Evolutionary conservation across 1,140 invertebrate genomes (phyloP).

Genomic region (Dreissena rostriformis): DNA sequence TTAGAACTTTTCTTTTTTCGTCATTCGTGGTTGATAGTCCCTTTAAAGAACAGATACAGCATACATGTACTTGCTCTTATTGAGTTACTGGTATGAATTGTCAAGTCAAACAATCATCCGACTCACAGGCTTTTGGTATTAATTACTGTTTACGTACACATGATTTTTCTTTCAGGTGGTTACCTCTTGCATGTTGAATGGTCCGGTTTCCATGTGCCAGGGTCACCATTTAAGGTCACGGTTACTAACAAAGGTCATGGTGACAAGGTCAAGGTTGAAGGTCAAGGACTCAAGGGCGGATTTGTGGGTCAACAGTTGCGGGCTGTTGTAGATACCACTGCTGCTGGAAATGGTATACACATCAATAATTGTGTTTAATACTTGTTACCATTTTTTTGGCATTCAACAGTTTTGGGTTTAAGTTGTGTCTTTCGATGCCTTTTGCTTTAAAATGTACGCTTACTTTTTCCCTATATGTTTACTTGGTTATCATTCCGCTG

Average conservation of each 20-base stretch:
- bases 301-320: slow-evolving; percentile 96
- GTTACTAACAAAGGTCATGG: slow-evolving; percentile 89
- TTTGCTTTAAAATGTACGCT: too few species aligned
- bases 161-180: slow-evolving; percentile 75
- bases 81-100: neutral
- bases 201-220: slow-evolving; percentile 93
- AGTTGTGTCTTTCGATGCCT: too few species aligned
- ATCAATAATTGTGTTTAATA: too few species aligned
- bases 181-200: slow-evolving; percentile 94
- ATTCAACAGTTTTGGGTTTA: too few species aligned
- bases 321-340: slow-evolving; percentile 96
- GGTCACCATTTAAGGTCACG: slow-evolving; percentile 95
- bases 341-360: slow-evolving; percentile 89
- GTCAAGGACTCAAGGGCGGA: slow-evolving; percentile 94
- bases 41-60: neutral
- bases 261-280: slow-evolving; percentile 92
- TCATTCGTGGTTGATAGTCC: too few species aligned
- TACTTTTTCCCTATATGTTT: too few species aligned
- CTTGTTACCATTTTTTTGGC: too few species aligned
- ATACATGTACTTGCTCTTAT: neutral
- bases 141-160: neutral
- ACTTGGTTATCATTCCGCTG: too few species aligned
- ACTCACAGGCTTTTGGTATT: neutral
- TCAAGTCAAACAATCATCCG: too few species aligned
- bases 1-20: too few species aligned